Percentiles rank a stretch among this genome's conserved stretches.
phyloP scores from a whole-genome alignment of 1,140 invertebrate genomes.

The Drosophila repletoides region DNA sequence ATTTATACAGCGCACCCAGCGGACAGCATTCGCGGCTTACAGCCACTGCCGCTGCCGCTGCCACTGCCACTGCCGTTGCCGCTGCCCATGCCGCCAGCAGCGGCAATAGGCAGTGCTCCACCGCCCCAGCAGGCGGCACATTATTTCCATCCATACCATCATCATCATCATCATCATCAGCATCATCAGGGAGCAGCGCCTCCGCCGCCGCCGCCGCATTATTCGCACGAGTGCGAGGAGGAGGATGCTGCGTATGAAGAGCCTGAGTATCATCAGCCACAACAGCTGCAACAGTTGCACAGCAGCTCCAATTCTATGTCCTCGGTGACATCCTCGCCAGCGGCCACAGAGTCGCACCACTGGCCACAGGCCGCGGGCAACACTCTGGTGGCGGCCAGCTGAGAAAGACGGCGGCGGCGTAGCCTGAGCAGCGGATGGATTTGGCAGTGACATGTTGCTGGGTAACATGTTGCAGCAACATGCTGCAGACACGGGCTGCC shows the following conservation, averaged over 20 bases:
- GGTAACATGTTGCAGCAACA: constrained; percentile 31
- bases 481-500: neutral
- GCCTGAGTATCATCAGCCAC: constrained; percentile 78
- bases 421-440: constrained; percentile 56
- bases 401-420: constrained; percentile 44
- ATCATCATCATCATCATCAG: constrained; percentile 49
- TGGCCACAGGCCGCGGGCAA: constrained; percentile 68
- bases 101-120: constrained; percentile 21
- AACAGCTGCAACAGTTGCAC: constrained; percentile 55
- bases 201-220: constrained; percentile 31
- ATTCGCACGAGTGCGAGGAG: constrained; percentile 64
- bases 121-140: constrained; percentile 29
- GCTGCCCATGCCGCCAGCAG: constrained; percentile 43
- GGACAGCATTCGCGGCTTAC: constrained; percentile 76
- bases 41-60: constrained; percentile 51
- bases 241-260: constrained; percentile 71
- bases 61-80: constrained; percentile 43
- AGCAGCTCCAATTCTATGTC: constrained; percentile 55
- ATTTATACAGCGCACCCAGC: constrained; percentile 80
- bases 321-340: constrained; percentile 55
- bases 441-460: constrained; percentile 63
- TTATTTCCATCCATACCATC: constrained; percentile 68
- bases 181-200: no score
- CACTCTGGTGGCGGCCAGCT: constrained; percentile 79
- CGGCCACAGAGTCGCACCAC: constrained; percentile 40